Conservation (phyloP, 2,888 invertebrate genomes). For the Globia sparganii region DNA sequence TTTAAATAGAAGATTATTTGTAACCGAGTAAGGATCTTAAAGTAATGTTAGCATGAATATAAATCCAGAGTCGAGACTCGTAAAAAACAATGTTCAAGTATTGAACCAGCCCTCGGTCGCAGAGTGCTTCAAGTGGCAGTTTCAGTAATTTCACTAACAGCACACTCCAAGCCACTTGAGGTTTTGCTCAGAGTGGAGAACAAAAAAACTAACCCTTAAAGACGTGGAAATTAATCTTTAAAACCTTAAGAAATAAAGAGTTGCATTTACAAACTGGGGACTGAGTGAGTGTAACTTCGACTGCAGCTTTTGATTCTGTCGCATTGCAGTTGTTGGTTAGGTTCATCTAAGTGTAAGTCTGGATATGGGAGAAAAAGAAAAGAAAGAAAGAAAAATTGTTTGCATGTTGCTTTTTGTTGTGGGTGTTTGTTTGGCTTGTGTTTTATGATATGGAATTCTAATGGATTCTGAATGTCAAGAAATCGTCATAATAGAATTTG, state of each 20-base stretch:
- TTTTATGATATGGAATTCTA: background rate
- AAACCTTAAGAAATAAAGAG: conserved; percentile 58
- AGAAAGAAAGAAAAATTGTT: background rate
- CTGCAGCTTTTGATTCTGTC: conserved; percentile 37
- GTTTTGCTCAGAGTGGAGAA: conserved; percentile 59
- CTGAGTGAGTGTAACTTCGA: conserved; percentile 18
- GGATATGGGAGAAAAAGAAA: background rate
- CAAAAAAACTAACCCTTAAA: conserved; percentile 64
- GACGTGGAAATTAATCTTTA: conserved; percentile 64
- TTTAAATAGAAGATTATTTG: background rate
- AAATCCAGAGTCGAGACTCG: conserved; percentile 47
- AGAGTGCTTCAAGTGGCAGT: conserved; percentile 76
- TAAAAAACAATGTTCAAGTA: conserved; percentile 63
- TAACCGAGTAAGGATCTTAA: background rate
- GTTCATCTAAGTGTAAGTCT: background rate
- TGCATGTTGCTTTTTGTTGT: background rate
- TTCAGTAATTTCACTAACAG: conserved; percentile 73
- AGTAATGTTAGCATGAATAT: conserved; percentile 27
- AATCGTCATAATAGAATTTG: background rate
- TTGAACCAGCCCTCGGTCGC: conserved; percentile 65
- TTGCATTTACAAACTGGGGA: conserved; percentile 46
- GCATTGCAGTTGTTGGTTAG: conserved; percentile 40
- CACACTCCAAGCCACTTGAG: conserved; percentile 63
- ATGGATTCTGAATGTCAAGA: background rate
- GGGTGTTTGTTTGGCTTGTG: background rate